Conservation (phyloP, 2,797 vertebrate genomes). For the Acipenser oxyrinchus region DNA sequence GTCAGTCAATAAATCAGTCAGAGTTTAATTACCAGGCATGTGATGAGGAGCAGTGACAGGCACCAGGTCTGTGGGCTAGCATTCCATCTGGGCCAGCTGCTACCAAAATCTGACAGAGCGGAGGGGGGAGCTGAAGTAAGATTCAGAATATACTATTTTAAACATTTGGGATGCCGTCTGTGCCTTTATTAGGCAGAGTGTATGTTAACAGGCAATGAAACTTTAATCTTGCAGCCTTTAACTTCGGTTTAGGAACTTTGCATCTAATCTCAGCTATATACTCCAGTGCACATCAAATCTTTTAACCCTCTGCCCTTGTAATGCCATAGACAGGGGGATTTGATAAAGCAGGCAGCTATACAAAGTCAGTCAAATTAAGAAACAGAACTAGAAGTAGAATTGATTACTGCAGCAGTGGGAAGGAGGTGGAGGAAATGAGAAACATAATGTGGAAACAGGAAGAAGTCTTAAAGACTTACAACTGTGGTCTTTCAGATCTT, state of each 20-base stretch:
- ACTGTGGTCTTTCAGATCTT: no score
- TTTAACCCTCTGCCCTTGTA: slow-evolving; percentile 40
- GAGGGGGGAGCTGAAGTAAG: background rate
- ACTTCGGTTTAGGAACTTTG: slow-evolving; percentile 45
- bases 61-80: slow-evolving; percentile 65
- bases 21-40: slow-evolving; percentile 88
- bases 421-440: slow-evolving; percentile 4
- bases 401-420: background rate
- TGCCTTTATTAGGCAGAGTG: slow-evolving; percentile 25
- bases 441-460: slow-evolving; percentile 32
- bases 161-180: slow-evolving; percentile 5
- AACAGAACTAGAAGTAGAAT: background rate
- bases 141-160: slow-evolving; percentile 16
- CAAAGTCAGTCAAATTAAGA: slow-evolving; percentile 13
- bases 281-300: slow-evolving; percentile 45
- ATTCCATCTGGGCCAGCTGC: slow-evolving; percentile 65
- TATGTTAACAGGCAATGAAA: slow-evolving; percentile 16
- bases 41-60: slow-evolving; percentile 73
- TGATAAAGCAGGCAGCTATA: slow-evolving; percentile 20
- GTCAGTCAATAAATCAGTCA: slow-evolving; percentile 96
- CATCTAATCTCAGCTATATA: slow-evolving; percentile 52
- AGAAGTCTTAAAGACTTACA: no score
- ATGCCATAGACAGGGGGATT: slow-evolving; percentile 35
- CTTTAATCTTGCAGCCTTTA: slow-evolving; percentile 33
- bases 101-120: slow-evolving; percentile 46